These are phyloP conservation scores for Microplitis mediator DNA, from an alignment of 1,140 invertebrate genomes.

Conservation along the genomic window DNA sequence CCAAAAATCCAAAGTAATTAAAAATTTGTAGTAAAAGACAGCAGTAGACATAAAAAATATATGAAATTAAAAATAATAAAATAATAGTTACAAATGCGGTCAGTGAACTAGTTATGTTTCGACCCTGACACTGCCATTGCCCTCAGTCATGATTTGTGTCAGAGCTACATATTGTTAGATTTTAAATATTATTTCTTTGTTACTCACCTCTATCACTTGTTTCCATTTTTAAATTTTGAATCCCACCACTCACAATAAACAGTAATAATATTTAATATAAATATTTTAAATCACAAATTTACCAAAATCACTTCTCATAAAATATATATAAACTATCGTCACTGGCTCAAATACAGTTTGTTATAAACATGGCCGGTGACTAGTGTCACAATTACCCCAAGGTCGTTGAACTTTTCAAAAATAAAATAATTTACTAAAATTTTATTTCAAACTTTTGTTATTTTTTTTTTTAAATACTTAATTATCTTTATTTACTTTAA, in stretches of 20 bases:
- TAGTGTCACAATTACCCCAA: constrained; percentile 46
- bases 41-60: not conserved
- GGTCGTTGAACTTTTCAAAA: constrained; percentile 54
- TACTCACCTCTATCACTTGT: constrained; percentile 58
- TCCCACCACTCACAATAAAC: not conserved
- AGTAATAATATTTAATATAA: not conserved
- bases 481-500: not conserved
- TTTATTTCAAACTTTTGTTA: not conserved
- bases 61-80: constrained; percentile 5
- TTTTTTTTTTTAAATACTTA: not conserved
- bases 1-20: not conserved
- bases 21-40: no score
- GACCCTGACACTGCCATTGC: constrained; percentile 62
- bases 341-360: constrained; percentile 48
- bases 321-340: not conserved
- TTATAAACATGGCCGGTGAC: constrained; percentile 59
- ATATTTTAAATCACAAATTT: constrained; percentile 3
- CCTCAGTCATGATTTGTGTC: constrained; percentile 52
- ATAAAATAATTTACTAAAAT: not conserved
- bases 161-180: constrained; percentile 46
- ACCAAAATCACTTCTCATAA: no score
- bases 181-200: constrained; percentile 21
- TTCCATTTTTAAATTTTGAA: constrained; percentile 44
- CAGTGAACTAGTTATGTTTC: constrained; percentile 59
- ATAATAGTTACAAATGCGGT: constrained; percentile 47